Percentiles rank a stretch among this genome's conserved stretches.
These are phyloP conservation scores for Anguilla pacifica DNA, from an alignment of 2,797 vertebrate genomes.

Conservation along the genomic window DNA sequence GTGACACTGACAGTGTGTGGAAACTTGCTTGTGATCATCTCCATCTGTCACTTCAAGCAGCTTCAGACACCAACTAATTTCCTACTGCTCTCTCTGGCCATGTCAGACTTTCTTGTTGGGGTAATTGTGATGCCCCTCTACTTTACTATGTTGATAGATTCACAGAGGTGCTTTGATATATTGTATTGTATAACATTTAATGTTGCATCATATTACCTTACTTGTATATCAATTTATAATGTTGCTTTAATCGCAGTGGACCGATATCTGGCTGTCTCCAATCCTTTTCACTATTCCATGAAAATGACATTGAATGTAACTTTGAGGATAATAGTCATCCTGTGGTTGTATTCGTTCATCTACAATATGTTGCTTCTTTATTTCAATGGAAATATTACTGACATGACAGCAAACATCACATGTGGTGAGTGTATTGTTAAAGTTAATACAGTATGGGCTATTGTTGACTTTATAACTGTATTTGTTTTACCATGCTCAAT, in stretches of 20 bases:
- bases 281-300: slow-evolving; percentile 30
- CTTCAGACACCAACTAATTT: slow-evolving; percentile 50
- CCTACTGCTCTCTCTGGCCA: slow-evolving; percentile 48
- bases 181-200: neutral
- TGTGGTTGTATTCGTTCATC: neutral
- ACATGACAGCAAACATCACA: neutral
- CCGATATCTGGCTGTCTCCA: slow-evolving; percentile 31
- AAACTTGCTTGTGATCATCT: slow-evolving; percentile 51
- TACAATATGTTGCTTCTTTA: neutral
- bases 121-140: neutral
- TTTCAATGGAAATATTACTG: neutral
- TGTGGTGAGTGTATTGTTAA: neutral
- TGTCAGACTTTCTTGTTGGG: slow-evolving; percentile 30
- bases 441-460: neutral
- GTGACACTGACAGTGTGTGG: slow-evolving; percentile 50
- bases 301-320: slow-evolving; percentile 23
- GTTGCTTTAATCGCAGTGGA: slow-evolving; percentile 32
- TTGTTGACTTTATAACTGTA: slow-evolving; percentile 24
- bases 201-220: neutral
- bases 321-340: neutral
- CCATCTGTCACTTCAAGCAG: slow-evolving; percentile 49
- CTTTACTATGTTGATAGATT: neutral
- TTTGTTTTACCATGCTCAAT: slow-evolving; percentile 26
- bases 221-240: slow-evolving; percentile 20
- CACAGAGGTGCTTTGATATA: neutral